Conservation (phyloP, 92 coral and sea anemone species). For the Bergia puertoricense region DNA sequence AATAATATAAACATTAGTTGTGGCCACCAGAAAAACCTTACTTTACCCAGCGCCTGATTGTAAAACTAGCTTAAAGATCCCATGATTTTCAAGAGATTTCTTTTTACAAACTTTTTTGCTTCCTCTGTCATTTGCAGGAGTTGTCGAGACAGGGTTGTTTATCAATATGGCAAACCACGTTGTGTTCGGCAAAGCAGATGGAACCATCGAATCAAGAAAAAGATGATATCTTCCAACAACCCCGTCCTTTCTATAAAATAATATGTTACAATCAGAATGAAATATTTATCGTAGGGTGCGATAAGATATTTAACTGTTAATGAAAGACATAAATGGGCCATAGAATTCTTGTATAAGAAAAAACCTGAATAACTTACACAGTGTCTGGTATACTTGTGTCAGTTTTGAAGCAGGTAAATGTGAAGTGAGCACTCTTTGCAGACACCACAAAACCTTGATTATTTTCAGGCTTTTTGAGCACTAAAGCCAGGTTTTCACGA, state of each 20-base stretch:
- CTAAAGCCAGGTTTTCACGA: too few relatives aligned
- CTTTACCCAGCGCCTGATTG: too few relatives aligned
- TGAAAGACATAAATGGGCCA: neutral
- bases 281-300: neutral
- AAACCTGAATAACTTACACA: neutral
- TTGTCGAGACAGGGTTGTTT: constrained; percentile 95
- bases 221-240: neutral
- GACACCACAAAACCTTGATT: too few relatives aligned
- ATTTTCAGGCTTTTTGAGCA: too few relatives aligned
- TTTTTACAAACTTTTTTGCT: neutral
- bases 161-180: constrained; percentile 92
- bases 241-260: too few relatives aligned
- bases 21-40: too few relatives aligned
- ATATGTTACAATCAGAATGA: too few relatives aligned
- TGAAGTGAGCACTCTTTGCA: too few relatives aligned
- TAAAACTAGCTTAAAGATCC: neutral
- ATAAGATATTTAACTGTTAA: neutral
- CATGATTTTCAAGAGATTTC: neutral
- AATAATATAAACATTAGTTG: too few relatives aligned
- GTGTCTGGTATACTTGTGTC: neutral
- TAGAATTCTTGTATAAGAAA: too few relatives aligned
- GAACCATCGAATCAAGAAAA: constrained; percentile 62
- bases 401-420: neutral
- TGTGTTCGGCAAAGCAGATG: constrained; percentile 90
- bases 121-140: constrained; percentile 65